A percentile compares a stretch with the other conserved stretches of the same genome.
Conservation (phyloP, 2,113 vertebrate species). For the Micromys minutus region DNA sequence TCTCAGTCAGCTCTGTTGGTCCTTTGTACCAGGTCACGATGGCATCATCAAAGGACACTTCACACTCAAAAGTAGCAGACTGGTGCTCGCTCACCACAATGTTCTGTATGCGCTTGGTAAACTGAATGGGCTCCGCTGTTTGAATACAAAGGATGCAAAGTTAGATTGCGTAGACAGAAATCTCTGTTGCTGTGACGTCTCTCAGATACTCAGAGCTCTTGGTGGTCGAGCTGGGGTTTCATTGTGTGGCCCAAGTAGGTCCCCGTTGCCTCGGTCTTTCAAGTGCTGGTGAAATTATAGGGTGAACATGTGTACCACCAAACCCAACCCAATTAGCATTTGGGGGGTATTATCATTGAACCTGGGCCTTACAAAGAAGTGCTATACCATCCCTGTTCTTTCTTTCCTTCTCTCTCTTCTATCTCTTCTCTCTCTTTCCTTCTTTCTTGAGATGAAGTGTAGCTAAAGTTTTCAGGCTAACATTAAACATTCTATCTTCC, state of each 20-base stretch:
- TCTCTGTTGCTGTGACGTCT: neutral
- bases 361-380: neutral
- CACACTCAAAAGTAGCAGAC: conserved; percentile 97
- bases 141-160: conserved; percentile 56
- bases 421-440: too few species aligned
- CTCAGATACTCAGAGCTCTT: neutral
- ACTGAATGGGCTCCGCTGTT: conserved; percentile 98
- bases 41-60: conserved; percentile 98
- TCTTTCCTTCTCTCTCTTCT: too few species aligned
- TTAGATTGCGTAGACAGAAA: neutral
- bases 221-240: neutral
- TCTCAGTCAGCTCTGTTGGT: conserved; percentile 94
- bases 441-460: neutral
- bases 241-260: neutral
- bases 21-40: conserved; percentile 99
- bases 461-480: neutral
- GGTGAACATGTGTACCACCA: neutral
- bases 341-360: neutral
- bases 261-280: neutral
- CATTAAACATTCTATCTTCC: neutral
- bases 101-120: conserved; percentile 99
- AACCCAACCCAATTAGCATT: neutral
- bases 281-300: neutral
- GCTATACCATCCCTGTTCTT: neutral
- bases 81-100: conserved; percentile 97